Conservation (phyloP, 64 coral and sea anemone genomes). For the Platygyra sinensis region DNA sequence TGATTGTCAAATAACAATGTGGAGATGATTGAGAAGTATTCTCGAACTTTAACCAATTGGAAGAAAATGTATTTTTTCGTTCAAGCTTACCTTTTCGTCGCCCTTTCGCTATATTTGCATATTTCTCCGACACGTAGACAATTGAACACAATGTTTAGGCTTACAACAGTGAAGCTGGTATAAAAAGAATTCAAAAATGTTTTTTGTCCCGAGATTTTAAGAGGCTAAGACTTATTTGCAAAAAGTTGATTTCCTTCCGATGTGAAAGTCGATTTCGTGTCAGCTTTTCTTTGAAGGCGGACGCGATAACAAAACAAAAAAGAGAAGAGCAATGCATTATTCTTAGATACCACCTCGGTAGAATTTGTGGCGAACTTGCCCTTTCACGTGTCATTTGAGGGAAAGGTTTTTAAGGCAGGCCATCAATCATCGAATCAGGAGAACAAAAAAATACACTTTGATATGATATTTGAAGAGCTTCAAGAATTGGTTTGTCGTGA, state of each 20-base stretch:
- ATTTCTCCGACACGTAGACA: conserved; percentile 43
- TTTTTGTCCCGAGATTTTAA: conserved; percentile 27
- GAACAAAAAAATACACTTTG: too few species aligned
- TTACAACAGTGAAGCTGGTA: neutral
- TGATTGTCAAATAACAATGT: conserved; percentile 9
- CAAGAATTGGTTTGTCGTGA: neutral
- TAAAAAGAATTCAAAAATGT: conserved; percentile 43
- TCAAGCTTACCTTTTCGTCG: neutral
- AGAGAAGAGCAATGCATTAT: neutral
- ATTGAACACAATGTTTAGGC: conserved; percentile 23
- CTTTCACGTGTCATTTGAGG: neutral
- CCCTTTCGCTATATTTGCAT: conserved; percentile 29
- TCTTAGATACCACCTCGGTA: neutral
- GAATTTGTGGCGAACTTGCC: neutral
- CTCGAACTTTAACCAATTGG: neutral
- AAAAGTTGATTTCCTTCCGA: conserved; percentile 18
- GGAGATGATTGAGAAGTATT: neutral
- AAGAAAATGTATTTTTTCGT: neutral
- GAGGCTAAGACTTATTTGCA: neutral
- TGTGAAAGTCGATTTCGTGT: neutral
- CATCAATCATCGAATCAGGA: neutral
- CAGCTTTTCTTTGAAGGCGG: neutral
- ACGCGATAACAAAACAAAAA: neutral
- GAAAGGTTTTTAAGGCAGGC: neutral
- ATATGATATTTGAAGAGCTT: neutral